phyloP scores from a whole-genome alignment of 2,797 vertebrate genomes.

The Limnodromus scolopaceus region DNA sequence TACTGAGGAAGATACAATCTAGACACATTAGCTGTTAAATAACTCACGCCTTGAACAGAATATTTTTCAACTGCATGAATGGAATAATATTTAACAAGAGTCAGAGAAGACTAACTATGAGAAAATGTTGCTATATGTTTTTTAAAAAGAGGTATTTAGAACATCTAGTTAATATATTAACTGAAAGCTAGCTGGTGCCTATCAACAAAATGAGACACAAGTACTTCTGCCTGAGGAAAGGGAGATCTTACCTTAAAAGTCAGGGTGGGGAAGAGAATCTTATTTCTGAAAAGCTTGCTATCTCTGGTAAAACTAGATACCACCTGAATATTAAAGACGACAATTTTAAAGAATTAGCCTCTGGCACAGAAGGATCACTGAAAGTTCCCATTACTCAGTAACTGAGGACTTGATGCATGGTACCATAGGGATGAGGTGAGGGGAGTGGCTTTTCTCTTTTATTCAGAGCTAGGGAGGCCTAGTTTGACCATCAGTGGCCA shows the following conservation, averaged over 20 bases:
- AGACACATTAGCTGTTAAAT: background rate
- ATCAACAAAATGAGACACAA: background rate
- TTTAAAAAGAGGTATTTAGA: background rate
- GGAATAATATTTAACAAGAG: background rate
- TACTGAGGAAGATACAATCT: background rate
- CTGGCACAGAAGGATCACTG: background rate
- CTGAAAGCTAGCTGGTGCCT: background rate
- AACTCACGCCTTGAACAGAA: background rate
- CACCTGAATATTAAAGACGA: background rate
- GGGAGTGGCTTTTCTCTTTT: background rate
- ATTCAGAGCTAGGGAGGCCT: background rate
- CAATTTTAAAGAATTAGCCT: background rate
- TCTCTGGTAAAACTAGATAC: background rate
- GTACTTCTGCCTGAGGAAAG: background rate
- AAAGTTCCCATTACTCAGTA: rapidly evolving
- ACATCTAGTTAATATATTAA: background rate
- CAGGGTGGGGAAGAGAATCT: background rate
- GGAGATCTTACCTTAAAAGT: background rate
- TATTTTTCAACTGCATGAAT: background rate
- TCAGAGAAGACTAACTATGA: background rate
- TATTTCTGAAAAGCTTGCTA: background rate
- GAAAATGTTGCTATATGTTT: background rate
- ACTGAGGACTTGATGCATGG: rapidly evolving
- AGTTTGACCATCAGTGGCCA: background rate
- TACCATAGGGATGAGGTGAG: background rate